Base-by-base conservation (phyloP, 2,113 vertebrate genomes). In the Seriola aureovittata region DNA sequence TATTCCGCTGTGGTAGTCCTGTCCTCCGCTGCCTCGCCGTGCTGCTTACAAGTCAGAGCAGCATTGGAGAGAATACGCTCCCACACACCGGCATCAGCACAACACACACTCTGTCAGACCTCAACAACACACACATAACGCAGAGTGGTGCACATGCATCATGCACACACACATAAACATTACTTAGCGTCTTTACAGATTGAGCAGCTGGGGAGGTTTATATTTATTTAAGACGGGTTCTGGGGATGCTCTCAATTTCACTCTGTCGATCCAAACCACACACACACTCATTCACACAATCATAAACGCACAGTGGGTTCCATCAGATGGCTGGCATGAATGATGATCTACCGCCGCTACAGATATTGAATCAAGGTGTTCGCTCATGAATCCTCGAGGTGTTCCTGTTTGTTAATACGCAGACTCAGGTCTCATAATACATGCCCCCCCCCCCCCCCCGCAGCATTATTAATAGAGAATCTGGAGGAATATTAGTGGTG, bases 281-380 rank as follows among this genome's bases (percentile, higher is more conserved):
- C 66, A 21, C 66, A 50, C 65, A 57, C 66, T 65, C 55, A 21
- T 25, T 57, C 75, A 67, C 69, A 57, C 29, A 42, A 2, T 42
- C 60, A 65, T n/a, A 44, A 2, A 50, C 60, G 57, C 76, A 83
- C 1, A 19, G 74, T 57, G 74, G 50, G 62, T 21, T 50, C 54
- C 57, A 70, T 86, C 82, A 82, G 54, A 81, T 38, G n/a, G 29
- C 71, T 1, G 70, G 14, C 64, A n/a, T 86, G 64, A 88, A 81
- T 84, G 89, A 91, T 83, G 79, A 88, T 78, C 77, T 72, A 88
- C 89, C 69, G 69, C 85, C 70, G 60, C 69, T 54, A 50, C 58
- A 85, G 59, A 84, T 89, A 93, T 86, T 91, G 86, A 90, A 88
- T 92, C 73, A 81, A 66, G 64, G 88, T 77, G 75, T 85, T 77